Evolutionary conservation across 2,888 invertebrate species (phyloP).

Genomic region (Diarsia dahlii): DNA sequence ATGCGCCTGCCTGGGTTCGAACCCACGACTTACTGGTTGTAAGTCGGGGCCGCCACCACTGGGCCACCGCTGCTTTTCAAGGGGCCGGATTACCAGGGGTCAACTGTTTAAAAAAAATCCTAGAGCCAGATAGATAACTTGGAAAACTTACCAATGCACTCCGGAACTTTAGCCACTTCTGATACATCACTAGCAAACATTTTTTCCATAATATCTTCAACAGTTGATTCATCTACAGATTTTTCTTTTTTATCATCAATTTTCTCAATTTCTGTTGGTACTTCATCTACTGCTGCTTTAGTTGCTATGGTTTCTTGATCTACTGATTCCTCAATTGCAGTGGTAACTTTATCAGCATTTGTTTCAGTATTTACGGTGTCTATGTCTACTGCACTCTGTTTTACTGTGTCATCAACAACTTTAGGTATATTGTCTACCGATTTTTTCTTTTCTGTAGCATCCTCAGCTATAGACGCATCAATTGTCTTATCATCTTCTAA

Average conservation of each 20-base stretch:
- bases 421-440: neutral
- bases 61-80: no score
- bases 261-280: neutral
- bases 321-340: neutral
- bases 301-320: neutral
- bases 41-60: no score
- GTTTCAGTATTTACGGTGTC: neutral
- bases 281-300: slow-evolving; percentile 1
- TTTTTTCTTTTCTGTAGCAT: neutral
- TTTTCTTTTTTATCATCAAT: neutral
- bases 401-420: neutral
- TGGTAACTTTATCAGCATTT: neutral
- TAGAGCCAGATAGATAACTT: no score
- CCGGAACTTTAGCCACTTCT: neutral
- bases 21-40: no score
- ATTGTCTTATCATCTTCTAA: neutral
- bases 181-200: slow-evolving; percentile 33
- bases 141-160: slow-evolving; percentile 25
- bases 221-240: neutral
- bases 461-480: neutral
- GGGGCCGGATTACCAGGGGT: no score
- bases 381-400: neutral
- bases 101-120: no score
- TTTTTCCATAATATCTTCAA: slow-evolving; percentile 45
- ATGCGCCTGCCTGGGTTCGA: no score